Evolutionary conservation across 2,797 vertebrate species (phyloP).

Genomic region (Poecilia gillii): DNA sequence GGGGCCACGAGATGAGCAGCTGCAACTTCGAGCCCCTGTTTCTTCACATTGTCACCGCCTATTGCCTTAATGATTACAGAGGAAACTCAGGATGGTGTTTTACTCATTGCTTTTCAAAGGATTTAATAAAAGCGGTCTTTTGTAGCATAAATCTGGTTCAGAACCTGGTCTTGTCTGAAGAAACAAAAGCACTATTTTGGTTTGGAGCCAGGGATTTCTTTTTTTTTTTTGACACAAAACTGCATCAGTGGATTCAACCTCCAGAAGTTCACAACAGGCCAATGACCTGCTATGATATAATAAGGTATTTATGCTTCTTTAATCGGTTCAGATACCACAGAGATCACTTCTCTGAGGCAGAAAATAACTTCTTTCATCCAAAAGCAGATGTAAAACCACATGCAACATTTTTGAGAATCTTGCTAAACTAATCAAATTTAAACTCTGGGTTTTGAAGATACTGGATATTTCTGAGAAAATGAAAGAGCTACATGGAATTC

Average conservation of each 20-base stretch:
- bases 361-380: constrained; percentile 28
- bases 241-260: constrained; percentile 67
- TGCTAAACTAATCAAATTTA: constrained; percentile 18
- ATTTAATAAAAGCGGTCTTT: neutral
- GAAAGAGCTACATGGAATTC: neutral
- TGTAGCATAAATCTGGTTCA: neutral
- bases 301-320: constrained; percentile 44
- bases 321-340: constrained; percentile 25
- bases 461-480: constrained; percentile 8
- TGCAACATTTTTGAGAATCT: constrained; percentile 9
- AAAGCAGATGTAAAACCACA: constrained; percentile 13
- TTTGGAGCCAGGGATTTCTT: neutral
- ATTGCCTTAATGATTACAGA: constrained; percentile 62
- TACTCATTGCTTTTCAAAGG: neutral
- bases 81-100: constrained; percentile 1
- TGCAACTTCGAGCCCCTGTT: constrained; percentile 76
- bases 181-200: neutral
- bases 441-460: constrained; percentile 1
- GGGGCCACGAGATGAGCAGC: constrained; percentile 79
- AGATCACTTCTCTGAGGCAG: constrained; percentile 1
- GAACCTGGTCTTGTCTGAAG: constrained; percentile 41
- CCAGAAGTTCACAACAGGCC: constrained; percentile 60
- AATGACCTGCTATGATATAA: constrained; percentile 43
- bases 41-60: constrained; percentile 62
- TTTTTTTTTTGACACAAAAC: constrained; percentile 59